A percentile compares a stretch with the other conserved stretches of the same genome.
Evolutionary conservation across 2,113 vertebrate genomes (phyloP).

Genomic region (Amazona vittata): DNA sequence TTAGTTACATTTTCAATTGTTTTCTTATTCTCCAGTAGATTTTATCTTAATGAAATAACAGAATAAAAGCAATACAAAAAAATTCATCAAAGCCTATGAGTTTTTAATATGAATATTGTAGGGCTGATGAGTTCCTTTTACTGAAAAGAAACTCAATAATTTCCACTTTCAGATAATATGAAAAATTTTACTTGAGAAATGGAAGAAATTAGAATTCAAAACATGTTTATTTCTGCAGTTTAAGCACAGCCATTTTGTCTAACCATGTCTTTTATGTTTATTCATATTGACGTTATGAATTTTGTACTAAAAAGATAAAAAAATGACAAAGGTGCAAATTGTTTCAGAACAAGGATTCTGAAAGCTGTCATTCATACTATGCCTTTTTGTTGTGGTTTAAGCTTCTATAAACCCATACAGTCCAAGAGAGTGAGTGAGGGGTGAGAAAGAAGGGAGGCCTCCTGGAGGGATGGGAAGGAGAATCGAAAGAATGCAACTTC

Average conservation of each 20-base stretch:
- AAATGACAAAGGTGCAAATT: background rate
- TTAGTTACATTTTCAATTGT: background rate
- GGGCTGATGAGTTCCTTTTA: background rate
- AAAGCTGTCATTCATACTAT: slow-evolving; percentile 9
- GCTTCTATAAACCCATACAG: no score
- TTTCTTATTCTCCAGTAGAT: background rate
- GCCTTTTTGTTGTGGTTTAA: background rate
- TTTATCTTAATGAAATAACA: background rate
- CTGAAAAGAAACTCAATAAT: background rate
- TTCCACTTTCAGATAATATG: background rate
- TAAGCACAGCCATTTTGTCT: slow-evolving; percentile 18
- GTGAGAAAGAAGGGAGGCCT: no score
- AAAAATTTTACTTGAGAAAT: background rate
- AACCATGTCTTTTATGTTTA: background rate
- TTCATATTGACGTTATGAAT: background rate
- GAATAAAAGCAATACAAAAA: background rate
- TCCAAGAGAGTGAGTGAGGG: no score
- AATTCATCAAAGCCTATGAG: background rate
- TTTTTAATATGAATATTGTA: background rate
- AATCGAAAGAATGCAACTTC: no score
- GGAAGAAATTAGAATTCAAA: background rate
- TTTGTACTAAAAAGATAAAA: background rate
- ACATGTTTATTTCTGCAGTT: background rate
- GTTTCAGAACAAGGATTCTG: background rate
- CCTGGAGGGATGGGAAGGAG: no score